A percentile compares a stretch with the other conserved stretches of the same genome.
phyloP scores from a whole-genome alignment of 2,797 vertebrate species.

The Gobio occitaniae region DNA sequence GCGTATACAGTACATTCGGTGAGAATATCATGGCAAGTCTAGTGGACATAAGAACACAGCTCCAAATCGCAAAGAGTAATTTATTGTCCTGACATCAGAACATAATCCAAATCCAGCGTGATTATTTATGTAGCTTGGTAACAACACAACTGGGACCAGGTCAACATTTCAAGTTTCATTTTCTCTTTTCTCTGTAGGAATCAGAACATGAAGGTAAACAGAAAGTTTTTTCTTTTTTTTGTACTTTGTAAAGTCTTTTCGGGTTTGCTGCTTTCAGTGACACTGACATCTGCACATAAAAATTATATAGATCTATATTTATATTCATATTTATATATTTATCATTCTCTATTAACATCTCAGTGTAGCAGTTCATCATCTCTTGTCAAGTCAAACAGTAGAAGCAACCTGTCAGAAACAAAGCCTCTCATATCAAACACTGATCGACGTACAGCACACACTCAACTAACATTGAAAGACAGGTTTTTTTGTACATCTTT shows the following conservation, averaged over 20 bases:
- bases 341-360: slow-evolving; percentile 84
- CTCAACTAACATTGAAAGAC: slow-evolving; percentile 80
- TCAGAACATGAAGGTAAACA: slow-evolving; percentile 78
- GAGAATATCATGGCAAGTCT: not conserved
- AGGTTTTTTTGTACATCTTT: slow-evolving; percentile 81
- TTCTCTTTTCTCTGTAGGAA: slow-evolving; percentile 71
- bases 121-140: slow-evolving; percentile 64
- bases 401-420: slow-evolving; percentile 73
- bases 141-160: slow-evolving; percentile 80
- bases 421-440: slow-evolving; percentile 76
- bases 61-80: slow-evolving; percentile 65
- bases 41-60: slow-evolving; percentile 53
- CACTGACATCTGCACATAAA: slow-evolving; percentile 87
- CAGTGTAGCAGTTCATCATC: slow-evolving; percentile 76
- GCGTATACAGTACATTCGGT: not conserved
- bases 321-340: slow-evolving; percentile 82
- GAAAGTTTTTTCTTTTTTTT: slow-evolving; percentile 63
- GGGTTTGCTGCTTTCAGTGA: slow-evolving; percentile 82
- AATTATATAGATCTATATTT: slow-evolving; percentile 85
- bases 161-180: slow-evolving; percentile 76
- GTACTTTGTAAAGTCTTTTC: slow-evolving; percentile 69
- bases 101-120: slow-evolving; percentile 64
- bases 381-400: slow-evolving; percentile 76
- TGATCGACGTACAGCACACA: slow-evolving; percentile 71
- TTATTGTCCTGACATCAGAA: slow-evolving; percentile 71